These are phyloP conservation scores for Leucozona laternaria DNA, from an alignment of 2,888 invertebrate genomes.

Conservation along the genomic window DNA sequence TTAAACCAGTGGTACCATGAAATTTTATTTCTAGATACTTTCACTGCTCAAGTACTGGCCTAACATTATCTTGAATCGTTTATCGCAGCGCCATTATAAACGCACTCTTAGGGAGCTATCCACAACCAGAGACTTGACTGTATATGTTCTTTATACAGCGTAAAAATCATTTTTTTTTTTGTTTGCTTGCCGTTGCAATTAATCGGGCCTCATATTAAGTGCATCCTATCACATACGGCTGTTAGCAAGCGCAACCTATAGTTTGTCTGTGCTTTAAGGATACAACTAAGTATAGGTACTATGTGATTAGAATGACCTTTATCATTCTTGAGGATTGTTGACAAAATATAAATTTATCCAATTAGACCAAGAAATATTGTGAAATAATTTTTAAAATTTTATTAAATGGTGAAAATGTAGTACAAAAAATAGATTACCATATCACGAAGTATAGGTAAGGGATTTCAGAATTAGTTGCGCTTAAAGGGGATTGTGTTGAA, in stretches of 20 bases:
- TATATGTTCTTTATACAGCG: too few species aligned
- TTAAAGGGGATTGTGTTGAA: neutral
- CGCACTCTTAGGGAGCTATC: too few species aligned
- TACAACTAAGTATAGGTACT: neutral
- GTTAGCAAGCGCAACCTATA: neutral
- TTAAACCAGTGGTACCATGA: too few species aligned
- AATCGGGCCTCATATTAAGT: neutral
- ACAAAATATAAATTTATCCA: conserved; percentile 37
- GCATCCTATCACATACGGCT: neutral
- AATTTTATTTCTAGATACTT: too few species aligned
- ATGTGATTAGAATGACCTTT: neutral
- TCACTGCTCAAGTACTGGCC: too few species aligned
- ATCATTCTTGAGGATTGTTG: conserved; percentile 7
- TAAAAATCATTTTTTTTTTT: too few species aligned
- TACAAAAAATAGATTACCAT: neutral
- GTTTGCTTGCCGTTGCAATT: neutral
- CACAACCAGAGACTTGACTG: too few species aligned
- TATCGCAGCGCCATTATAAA: too few species aligned
- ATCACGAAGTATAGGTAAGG: neutral
- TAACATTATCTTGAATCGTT: too few species aligned
- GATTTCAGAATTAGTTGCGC: conserved; percentile 8
- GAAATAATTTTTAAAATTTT: too few species aligned
- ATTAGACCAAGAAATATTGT: conserved; percentile 1
- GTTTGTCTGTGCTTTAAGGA: neutral
- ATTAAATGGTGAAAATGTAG: neutral